Conservation (phyloP, 1,140 invertebrate species). For the Doryteuthis pealeii region DNA sequence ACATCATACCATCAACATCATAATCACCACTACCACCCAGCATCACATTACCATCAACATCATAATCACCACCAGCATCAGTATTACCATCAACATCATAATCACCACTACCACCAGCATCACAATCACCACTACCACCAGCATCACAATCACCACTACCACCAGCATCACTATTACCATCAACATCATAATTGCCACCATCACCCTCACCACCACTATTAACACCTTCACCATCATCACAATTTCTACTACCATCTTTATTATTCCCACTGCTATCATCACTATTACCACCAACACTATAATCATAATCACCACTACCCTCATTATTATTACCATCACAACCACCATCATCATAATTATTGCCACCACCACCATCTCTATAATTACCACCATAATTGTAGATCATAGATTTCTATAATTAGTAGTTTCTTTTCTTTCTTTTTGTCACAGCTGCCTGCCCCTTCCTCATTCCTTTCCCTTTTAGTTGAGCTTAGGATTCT, state of each 20-base stretch:
- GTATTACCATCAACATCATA: no score
- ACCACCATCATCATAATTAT: background rate
- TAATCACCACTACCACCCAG: background rate
- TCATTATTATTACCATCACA: background rate
- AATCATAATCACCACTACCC: background rate
- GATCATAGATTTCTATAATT: no score
- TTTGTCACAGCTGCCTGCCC: no score
- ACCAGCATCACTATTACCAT: background rate
- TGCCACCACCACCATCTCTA: background rate
- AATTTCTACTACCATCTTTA: no score
- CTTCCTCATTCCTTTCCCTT: no score
- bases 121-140: background rate
- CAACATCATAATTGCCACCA: background rate
- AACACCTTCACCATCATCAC: background rate
- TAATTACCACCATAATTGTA: background rate
- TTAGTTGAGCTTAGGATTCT: no score
- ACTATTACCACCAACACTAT: background rate
- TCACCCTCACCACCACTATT: background rate
- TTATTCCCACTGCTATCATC: background rate
- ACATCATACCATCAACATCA: background rate
- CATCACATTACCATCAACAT: background rate
- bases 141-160: background rate
- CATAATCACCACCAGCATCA: no score
- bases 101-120: background rate
- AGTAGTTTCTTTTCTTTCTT: no score